Evolutionary conservation across 2,888 invertebrate genomes (phyloP).

Genomic region (Spisula subtruncata): DNA sequence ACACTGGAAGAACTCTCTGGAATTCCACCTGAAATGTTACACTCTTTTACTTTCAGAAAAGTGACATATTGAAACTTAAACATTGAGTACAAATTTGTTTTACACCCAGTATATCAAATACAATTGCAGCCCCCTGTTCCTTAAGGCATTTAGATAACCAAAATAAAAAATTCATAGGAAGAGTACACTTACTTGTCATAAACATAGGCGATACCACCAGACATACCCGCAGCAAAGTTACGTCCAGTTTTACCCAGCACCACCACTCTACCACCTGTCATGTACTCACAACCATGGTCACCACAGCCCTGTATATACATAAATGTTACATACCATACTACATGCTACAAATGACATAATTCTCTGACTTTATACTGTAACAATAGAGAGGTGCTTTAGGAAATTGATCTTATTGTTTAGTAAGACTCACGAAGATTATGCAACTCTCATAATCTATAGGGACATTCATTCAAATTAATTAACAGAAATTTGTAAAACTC

Average conservation of each 20-base stretch:
- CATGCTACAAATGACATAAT: background rate
- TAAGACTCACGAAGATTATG: background rate
- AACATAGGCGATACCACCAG: constrained; percentile 98
- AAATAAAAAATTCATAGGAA: background rate
- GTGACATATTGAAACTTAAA: no score
- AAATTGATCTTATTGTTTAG: no score
- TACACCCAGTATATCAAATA: no score
- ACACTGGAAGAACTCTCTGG: no score
- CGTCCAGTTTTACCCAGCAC: constrained; percentile 98
- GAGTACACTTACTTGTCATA: constrained; percentile 91
- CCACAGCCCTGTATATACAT: no score
- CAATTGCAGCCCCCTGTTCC: no score
- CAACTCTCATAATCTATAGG: background rate
- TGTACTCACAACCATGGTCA: no score
- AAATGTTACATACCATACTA: background rate
- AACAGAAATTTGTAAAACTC: background rate
- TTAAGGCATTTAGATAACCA: no score
- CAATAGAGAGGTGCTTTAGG: background rate
- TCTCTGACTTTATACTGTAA: background rate
- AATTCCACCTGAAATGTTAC: no score
- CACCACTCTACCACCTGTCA: constrained; percentile 90
- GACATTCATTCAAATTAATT: background rate
- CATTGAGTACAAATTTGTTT: no score
- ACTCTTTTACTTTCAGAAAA: no score
- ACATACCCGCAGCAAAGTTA: constrained; percentile 99